Percentiles rank a stretch among this genome's conserved stretches.
Evolutionary conservation across 37 sponge, comb jelly and placozoan genomes (phyloP).

Genomic region (Mnemiopsis leidyi): DNA sequence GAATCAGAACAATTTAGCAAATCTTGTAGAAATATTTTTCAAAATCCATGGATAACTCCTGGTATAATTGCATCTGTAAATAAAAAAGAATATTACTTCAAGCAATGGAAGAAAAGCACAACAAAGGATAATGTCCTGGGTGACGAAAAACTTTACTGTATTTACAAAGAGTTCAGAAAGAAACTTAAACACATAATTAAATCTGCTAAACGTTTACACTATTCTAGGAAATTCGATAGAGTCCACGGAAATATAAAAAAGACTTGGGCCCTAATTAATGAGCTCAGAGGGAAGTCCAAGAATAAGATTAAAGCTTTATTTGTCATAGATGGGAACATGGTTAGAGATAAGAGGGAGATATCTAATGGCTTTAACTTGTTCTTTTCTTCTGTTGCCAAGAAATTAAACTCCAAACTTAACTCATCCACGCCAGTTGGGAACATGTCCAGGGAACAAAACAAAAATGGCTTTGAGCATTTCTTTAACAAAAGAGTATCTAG

Average conservation of each 20-base stretch:
- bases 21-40: neutral
- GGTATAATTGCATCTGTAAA: no score
- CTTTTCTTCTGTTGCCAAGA: neutral
- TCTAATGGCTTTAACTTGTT: neutral
- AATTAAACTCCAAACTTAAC: neutral
- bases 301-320: slow-evolving; percentile 2
- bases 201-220: neutral
- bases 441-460: neutral
- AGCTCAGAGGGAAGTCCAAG: neutral
- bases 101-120: neutral
- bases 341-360: neutral
- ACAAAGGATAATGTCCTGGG: neutral
- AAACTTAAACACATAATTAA: neutral
- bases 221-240: neutral
- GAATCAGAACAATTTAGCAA: neutral
- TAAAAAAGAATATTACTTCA: neutral
- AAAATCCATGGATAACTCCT: no score
- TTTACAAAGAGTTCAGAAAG: neutral
- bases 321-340: neutral
- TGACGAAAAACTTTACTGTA: neutral
- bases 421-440: neutral
- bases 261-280: neutral
- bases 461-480: neutral
- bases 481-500: neutral
- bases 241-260: neutral